Percentiles rank a stretch among this genome's conserved stretches.
These are phyloP conservation scores for Stenodema calcarata DNA, from an alignment of 2,888 invertebrate genomes.

Conservation along the genomic window DNA sequence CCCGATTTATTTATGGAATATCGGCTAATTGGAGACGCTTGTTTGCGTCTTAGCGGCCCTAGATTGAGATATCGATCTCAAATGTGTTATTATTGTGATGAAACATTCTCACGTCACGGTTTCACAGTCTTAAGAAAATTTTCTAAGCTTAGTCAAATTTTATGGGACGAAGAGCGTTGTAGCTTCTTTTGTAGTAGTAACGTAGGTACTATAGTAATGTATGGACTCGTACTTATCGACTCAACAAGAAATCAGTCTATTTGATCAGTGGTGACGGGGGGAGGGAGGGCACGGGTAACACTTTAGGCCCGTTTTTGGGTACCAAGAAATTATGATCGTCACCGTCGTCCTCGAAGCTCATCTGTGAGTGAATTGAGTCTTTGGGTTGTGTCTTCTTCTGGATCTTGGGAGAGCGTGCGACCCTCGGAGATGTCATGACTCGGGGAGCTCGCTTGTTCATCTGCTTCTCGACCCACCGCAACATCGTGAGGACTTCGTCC, in stretches of 20 bases:
- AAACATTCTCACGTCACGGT: too few relatives aligned
- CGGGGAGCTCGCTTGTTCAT: conserved; percentile 59
- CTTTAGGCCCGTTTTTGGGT: conserved; percentile 47
- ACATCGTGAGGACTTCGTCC: conserved; percentile 62
- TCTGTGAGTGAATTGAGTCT: conserved; percentile 59
- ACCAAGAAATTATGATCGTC: conserved; percentile 50
- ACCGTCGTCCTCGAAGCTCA: conserved; percentile 59
- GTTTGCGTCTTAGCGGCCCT: too few relatives aligned
- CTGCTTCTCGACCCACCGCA: conserved; percentile 61
- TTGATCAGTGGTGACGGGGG: conserved; percentile 26
- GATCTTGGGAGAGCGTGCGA: conserved; percentile 56
- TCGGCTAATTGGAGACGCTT: too few relatives aligned
- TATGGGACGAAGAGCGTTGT: not conserved
- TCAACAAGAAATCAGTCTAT: not conserved
- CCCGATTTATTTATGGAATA: too few relatives aligned
- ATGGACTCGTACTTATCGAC: not conserved
- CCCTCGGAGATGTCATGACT: conserved; percentile 55
- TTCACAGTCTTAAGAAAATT: too few relatives aligned
- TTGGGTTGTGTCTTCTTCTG: conserved; percentile 53
- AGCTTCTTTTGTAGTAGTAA: not conserved
- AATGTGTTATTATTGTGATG: not conserved
- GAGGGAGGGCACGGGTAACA: conserved; percentile 24
- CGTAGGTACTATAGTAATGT: too few relatives aligned
- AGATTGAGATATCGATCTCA: too few relatives aligned
- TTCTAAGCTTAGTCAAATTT: too few relatives aligned